Conservation (phyloP, 2,113 vertebrate species). For the Syngnathoides biaculeatus region DNA sequence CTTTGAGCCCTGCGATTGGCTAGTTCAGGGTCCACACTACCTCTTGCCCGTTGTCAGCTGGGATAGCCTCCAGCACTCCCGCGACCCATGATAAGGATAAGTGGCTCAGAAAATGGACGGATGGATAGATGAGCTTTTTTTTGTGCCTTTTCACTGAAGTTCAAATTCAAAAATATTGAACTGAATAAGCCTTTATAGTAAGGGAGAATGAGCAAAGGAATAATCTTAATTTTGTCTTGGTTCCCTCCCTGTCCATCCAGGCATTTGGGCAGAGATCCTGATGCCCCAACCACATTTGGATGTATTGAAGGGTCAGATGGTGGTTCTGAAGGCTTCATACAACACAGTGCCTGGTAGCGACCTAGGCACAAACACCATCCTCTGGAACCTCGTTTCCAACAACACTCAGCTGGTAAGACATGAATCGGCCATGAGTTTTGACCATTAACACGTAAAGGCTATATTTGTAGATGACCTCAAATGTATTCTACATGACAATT, state of each 20-base stretch:
- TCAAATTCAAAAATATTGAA: too few species aligned
- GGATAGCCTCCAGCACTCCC: too few species aligned
- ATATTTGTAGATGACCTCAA: not conserved
- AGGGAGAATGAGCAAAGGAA: not conserved
- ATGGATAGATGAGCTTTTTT: too few species aligned
- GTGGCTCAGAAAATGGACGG: too few species aligned
- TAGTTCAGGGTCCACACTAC: too few species aligned
- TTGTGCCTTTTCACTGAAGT: too few species aligned
- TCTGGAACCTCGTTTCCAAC: slow-evolving; percentile 65
- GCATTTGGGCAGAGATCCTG: slow-evolving; percentile 45
- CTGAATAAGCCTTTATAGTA: not conserved
- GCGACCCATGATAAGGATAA: too few species aligned
- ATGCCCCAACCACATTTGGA: slow-evolving; percentile 47
- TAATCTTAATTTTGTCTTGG: not conserved
- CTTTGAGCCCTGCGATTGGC: too few species aligned
- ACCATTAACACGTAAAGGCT: not conserved
- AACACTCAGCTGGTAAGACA: slow-evolving; percentile 50
- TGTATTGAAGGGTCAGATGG: slow-evolving; percentile 71
- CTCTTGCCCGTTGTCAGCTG: too few species aligned
- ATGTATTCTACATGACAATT: not conserved
- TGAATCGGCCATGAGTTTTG: slow-evolving; percentile 7
- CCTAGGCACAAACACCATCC: slow-evolving; percentile 36
- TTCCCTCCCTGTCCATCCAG: slow-evolving; percentile 39
- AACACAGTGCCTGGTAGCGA: not conserved
- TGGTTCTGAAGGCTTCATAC: slow-evolving; percentile 74